Evolutionary conservation across 23 tunicate species (phyloP), one percentile per base, ranked within the genome.

Genomic region (Trididemnum clinides): DNA sequence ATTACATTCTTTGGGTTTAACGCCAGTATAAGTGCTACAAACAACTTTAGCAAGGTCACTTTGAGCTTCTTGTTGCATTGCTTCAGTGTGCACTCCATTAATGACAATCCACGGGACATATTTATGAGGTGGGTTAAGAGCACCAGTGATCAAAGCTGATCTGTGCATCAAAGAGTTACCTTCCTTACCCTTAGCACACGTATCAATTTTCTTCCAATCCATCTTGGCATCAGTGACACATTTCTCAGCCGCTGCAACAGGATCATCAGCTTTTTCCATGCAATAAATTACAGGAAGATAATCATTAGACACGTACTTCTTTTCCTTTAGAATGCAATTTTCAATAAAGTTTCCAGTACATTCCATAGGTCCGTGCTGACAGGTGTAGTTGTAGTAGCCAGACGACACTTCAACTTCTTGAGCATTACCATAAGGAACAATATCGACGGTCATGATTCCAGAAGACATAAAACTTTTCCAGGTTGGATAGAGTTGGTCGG

Each of bases 351-450:
- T 93, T 63, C 87, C 88, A 26, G 81, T 71, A 64, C 98, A 93
- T 73, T 93, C 98, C 21, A 84, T 78, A 38, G 90, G 78, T 1
- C 98, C 98, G 80, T 93, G 98, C 84, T 93, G 98, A 58, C 98
- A 93, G 26, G 92, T 93, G 82, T 77, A 93, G 49, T 93, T 84
- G 86, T 85, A 93, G 74, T 28, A 35, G 25, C 91, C 91, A 35
- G 82, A 22, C 39, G 94, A 84, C 6, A 77, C 34, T 64, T 89
- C 64, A 33, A 50, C 81, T 77, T 89, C 94, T 22, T 83, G 22
- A 1, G 98, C 98, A 84, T 93, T 93, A 29, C 98, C 98, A 84
- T 88, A 93, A n/a, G 92, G 87, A 20, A 75, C 44, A 51, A 88
- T 63, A 0, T 64, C 80, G n/a, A 80, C 78, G 27, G 64, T 37